A percentile compares a stretch with the other conserved stretches of the same genome.
phyloP scores from a whole-genome alignment of 2,113 vertebrate species.

The Pelecanus crispus region DNA sequence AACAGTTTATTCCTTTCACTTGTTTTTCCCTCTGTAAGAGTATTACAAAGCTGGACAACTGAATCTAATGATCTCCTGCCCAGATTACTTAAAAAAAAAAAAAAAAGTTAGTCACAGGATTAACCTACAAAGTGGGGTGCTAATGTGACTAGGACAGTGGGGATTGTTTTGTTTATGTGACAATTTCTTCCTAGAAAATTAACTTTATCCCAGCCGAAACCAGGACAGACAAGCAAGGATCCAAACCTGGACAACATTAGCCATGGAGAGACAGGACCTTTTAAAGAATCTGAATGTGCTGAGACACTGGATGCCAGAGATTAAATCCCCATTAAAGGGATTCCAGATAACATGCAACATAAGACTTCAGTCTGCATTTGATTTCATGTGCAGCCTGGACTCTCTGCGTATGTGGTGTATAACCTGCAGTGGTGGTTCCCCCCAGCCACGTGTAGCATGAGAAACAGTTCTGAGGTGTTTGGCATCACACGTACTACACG shows the following conservation, averaged over 20 bases:
- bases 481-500: neutral
- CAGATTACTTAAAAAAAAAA: neutral
- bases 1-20: neutral
- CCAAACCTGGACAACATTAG: neutral
- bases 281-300: neutral
- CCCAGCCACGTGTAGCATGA: neutral
- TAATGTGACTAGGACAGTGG: neutral
- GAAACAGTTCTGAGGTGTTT: neutral
- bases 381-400: neutral
- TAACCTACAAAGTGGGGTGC: neutral
- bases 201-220: too few relatives aligned
- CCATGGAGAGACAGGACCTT: neutral
- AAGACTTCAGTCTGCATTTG: neutral
- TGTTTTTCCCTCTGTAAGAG: neutral
- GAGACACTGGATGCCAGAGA: neutral
- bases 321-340: neutral
- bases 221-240: neutral
- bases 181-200: too few relatives aligned
- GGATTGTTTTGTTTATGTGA: neutral
- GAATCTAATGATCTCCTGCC: neutral
- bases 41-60: neutral
- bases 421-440: neutral
- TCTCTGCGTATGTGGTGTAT: rapidly evolving
- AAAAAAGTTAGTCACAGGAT: neutral
- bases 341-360: neutral